Percentiles rank a stretch among this genome's conserved stretches.
These are phyloP conservation scores for Sanderia malayensis DNA, from an alignment of 30 jellyfish, hydroid and myxozoan genomes.

Conservation along the genomic window DNA sequence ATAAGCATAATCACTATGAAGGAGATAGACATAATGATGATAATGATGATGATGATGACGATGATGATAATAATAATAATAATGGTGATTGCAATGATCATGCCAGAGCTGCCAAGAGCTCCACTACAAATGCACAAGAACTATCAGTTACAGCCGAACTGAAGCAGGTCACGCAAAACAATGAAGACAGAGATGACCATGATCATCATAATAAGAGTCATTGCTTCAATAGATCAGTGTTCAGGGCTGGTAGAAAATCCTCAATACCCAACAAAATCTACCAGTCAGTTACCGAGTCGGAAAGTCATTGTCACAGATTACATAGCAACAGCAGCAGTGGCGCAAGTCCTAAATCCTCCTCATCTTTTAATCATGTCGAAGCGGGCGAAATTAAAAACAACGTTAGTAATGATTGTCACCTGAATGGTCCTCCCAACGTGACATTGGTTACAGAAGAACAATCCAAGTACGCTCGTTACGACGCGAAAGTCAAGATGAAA, in stretches of 20 bases:
- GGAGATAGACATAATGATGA: not conserved
- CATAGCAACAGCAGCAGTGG: not conserved
- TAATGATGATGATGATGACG: not conserved
- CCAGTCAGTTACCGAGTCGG: constrained; percentile 29
- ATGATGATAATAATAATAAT: too few relatives aligned
- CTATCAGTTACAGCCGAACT: not conserved
- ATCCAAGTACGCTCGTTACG: constrained; percentile 14
- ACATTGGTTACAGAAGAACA: constrained; percentile 35
- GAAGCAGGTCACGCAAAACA: not conserved
- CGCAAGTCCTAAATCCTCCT: constrained; percentile 27
- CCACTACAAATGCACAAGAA: too few relatives aligned
- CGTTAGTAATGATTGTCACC: not conserved
- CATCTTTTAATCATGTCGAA: constrained; percentile 16
- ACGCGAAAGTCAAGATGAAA: constrained; percentile 12
- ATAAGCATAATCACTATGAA: too few relatives aligned
- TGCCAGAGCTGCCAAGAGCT: too few relatives aligned
- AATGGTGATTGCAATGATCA: too few relatives aligned
- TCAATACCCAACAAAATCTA: constrained; percentile 46
- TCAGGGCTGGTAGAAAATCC: constrained; percentile 49
- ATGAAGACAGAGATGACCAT: not conserved
- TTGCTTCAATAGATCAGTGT: too few relatives aligned
- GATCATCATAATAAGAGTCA: too few relatives aligned
- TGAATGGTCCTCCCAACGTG: constrained; percentile 46
- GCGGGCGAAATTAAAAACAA: constrained; percentile 19
- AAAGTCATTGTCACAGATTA: not conserved